Evolutionary conservation across 1,140 invertebrate species (phyloP), one percentile per base, ranked within the genome.

Genomic region (Ceratosolen solmsi): DNA sequence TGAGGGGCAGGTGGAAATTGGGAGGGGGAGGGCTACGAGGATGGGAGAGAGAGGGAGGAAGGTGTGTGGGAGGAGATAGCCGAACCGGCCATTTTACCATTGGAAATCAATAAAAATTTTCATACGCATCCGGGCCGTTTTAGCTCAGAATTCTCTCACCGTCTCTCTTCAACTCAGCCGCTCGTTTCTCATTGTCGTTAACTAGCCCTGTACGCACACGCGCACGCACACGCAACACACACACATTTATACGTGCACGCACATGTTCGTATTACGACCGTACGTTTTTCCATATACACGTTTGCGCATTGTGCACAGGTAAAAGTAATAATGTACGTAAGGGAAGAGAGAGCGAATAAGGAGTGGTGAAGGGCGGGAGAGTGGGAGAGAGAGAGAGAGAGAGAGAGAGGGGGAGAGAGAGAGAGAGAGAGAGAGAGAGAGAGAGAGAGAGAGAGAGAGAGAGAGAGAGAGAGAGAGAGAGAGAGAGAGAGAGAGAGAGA

Each of bases 101-200:
- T 72, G 78, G 65, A 79, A 79, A 79, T 79, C 78, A 58, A 79
- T 79, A 79, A 72, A 79, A 72, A 79, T 38, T 70, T 79, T 79
- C n/a, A 68, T 70, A 68, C 22, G 49, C 63, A 36, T 78, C 33
- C 63, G 30, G 76, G 17, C 5, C n/a, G 56, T 30, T 56, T 72
- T 72, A 20, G 27, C 13, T 75, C 71, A 65, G 82, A 72, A 70
- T 25, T 81, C 22, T 74, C 65, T 63, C 51, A 60, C 84, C n/a
- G 2, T 30, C 27, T 82, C 79, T 79, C 56, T 73, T 71, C 27
- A 13, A 27, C 60, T n/a, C 65, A 5, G 17, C 9, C 36, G 9
- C 51, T 83, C 49, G 27, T 65, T 78, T 71, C 54, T 36, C 41
- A 41, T 83, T 58, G 49, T 30, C 60, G 58, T 75, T 63, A 46